Conservation (phyloP, 2,888 invertebrate species). For the Plutella xylostella region DNA sequence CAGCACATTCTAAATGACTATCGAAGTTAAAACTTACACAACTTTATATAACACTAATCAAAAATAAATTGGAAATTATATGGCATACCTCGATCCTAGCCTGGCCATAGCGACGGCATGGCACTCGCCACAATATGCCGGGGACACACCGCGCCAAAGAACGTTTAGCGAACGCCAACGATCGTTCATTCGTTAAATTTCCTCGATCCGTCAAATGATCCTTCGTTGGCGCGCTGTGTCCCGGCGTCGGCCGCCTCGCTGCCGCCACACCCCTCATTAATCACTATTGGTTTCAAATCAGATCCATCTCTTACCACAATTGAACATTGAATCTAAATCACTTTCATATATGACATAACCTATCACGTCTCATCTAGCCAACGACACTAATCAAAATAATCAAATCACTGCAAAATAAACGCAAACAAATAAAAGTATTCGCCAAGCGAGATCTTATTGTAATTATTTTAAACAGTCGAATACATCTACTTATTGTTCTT, state of each 20-base stretch:
- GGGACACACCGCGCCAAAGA: too few species aligned
- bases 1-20: slow-evolving; percentile 26
- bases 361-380: too few species aligned
- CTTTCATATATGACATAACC: too few species aligned
- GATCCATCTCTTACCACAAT: not conserved
- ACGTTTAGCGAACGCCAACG: too few species aligned
- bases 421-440: not conserved
- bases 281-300: not conserved
- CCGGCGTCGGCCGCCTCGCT: not conserved
- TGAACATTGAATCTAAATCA: slow-evolving; percentile 21
- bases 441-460: slow-evolving; percentile 5
- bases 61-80: not conserved
- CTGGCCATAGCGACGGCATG: too few species aligned
- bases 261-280: not conserved
- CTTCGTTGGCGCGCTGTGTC: too few species aligned
- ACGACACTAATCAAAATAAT: too few species aligned
- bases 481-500: slow-evolving; percentile 67
- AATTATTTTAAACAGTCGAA: slow-evolving; percentile 34
- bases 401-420: not conserved
- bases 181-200: too few species aligned
- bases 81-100: too few species aligned
- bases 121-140: too few species aligned
- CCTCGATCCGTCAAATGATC: too few species aligned
- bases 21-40: slow-evolving; percentile 15
- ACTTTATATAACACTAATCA: not conserved